These are phyloP conservation scores for Ginglymostoma cirratum DNA, from an alignment of 2,113 vertebrate genomes.

Conservation along the genomic window DNA sequence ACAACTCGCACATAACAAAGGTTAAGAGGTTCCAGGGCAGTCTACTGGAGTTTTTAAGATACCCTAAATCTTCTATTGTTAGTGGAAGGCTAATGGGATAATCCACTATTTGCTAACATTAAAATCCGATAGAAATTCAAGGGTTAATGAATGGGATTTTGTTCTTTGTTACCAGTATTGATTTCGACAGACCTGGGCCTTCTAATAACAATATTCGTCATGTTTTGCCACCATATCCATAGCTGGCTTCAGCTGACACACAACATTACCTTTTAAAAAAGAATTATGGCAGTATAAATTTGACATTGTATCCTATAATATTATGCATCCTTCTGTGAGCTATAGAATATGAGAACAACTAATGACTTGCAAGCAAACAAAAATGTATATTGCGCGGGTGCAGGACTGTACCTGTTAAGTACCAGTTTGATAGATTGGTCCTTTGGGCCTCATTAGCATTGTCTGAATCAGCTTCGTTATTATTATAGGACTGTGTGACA, in stretches of 20 bases:
- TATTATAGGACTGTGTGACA: background rate
- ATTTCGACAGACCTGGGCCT: background rate
- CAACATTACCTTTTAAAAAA: background rate
- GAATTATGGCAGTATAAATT: background rate
- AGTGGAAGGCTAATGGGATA: background rate
- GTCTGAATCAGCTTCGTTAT: background rate
- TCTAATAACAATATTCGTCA: background rate
- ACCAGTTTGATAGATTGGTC: conserved; percentile 9
- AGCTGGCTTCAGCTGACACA: background rate
- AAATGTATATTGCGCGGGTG: background rate
- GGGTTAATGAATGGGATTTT: background rate
- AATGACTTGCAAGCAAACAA: background rate
- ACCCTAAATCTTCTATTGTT: background rate
- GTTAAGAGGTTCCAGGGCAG: background rate
- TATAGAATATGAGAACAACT: background rate
- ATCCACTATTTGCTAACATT: background rate
- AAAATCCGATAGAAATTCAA: background rate
- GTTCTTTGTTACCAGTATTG: background rate
- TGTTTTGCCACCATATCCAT: background rate
- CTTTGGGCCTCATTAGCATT: conserved; percentile 11
- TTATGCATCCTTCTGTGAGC: background rate
- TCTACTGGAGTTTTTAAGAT: conserved; percentile 1
- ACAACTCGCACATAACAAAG: background rate
- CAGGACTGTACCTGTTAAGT: background rate
- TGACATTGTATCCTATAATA: background rate